Evolutionary conservation across 2,888 invertebrate genomes (phyloP).

Genomic region (Melangyna quadrimaculata): DNA sequence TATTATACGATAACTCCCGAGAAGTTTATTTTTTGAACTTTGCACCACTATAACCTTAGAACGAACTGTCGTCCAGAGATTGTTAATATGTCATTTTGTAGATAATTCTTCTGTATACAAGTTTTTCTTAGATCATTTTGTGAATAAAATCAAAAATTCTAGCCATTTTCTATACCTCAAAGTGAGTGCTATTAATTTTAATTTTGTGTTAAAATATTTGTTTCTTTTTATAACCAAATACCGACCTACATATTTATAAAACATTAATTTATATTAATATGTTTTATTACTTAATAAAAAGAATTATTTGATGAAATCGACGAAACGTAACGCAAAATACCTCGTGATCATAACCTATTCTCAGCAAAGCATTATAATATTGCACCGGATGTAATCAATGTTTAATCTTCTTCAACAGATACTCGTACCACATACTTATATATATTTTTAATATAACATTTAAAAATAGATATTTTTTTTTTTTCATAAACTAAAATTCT

Average conservation of each 20-base stretch:
- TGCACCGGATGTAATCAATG: conserved; percentile 11
- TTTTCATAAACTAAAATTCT: not conserved
- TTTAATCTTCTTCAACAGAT: not conserved
- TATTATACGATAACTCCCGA: too few species aligned
- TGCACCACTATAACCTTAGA: too few species aligned
- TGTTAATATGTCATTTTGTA: too few species aligned
- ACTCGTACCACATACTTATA: not conserved
- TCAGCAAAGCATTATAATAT: not conserved
- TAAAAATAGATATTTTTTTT: not conserved
- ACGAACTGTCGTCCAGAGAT: too few species aligned
- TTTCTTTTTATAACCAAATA: not conserved
- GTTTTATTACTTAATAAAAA: not conserved
- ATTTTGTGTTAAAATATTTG: not conserved
- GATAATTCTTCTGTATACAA: too few species aligned
- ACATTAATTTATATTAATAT: not conserved
- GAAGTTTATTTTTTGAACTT: too few species aligned
- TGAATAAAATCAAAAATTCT: too few species aligned
- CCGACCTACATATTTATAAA: not conserved
- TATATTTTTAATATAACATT: not conserved
- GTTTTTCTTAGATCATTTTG: too few species aligned
- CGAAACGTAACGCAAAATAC: not conserved
- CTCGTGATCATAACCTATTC: not conserved
- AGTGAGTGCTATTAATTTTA: too few species aligned
- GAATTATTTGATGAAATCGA: not conserved
- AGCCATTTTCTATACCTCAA: too few species aligned